Evolutionary conservation across 2,888 invertebrate species (phyloP), one percentile per base, ranked within the genome.

Genomic region (Drosophila koepferae): DNA sequence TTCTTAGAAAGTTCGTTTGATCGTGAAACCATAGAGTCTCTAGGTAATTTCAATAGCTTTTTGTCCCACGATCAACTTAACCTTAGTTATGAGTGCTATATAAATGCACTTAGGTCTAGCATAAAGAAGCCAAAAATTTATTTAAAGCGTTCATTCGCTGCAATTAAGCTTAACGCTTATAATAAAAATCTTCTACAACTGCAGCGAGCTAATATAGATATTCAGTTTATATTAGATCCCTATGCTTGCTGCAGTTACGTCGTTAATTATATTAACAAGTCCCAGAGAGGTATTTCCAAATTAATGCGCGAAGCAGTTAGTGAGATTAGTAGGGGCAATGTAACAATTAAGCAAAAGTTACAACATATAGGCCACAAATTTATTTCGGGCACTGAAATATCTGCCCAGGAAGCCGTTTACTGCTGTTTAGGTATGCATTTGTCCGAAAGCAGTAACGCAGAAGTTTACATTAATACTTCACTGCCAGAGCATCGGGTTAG

Each of bases 211-310:
- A 41, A 28, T 8, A 41, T 41, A n/a, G 7, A 41, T 7, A 56
- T 56, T 43, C n/a, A 56, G 41, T 31, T 43, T 28, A 43, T 43
- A 18, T 43, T 31, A 56, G 41, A 31, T 31, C 31, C 41, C 4
- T 31, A 43, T 43, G 55, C 41, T n/a, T 41, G n/a, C n/a, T 55
- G 41, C n/a, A 41, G 55, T 3, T 41, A 31, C 3, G 41, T 55
- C 6, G 40, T 41, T 18, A 55, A 55, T 28, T 55, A 55, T 18
- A 56, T 43, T 31, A 56, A 56, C 2, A 56, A 56, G 31, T 43
- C 31, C 6, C 31, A 56, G 18, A 43, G 31, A 18, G 18, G 43
- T 0, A 56, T 43, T n/a, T 56, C 14, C 2, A 56, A 43, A 7
- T 8, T n/a, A 4, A 56, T 56, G 28, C 3, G 18, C 9, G 53